phyloP scores from a whole-genome alignment of 2,113 vertebrate species.

The Himantopus leucocephalus region DNA sequence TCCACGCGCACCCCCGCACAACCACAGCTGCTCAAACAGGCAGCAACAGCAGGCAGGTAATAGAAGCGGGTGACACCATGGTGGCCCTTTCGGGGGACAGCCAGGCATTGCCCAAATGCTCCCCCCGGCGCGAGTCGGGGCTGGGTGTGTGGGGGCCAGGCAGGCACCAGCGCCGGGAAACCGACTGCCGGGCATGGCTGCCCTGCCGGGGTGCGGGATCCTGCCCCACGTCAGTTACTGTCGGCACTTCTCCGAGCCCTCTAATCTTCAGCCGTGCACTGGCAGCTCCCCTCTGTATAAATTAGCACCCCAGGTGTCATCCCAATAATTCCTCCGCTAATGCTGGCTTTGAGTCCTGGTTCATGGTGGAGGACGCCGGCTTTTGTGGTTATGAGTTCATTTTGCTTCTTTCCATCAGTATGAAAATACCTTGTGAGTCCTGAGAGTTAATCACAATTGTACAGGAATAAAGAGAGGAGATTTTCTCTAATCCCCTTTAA shows the following conservation, averaged over 20 bases:
- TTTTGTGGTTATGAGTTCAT: neutral
- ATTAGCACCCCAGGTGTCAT: neutral
- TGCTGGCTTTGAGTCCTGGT: neutral
- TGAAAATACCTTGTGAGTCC: neutral
- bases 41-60: neutral
- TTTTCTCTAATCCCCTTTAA: slow-evolving; percentile 51
- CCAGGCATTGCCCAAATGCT: too few relatives aligned
- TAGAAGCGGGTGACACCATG: rapidly evolving
- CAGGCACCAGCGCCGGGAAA: neutral
- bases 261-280: neutral
- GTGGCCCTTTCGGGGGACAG: neutral
- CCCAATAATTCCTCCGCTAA: neutral
- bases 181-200: neutral
- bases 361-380: rapidly evolving
- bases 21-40: neutral
- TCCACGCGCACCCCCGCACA: rapidly evolving
- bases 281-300: neutral
- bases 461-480: neutral
- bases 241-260: neutral
- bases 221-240: rapidly evolving
- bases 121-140: rapidly evolving
- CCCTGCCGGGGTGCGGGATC: neutral
- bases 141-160: rapidly evolving
- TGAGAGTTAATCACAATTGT: slow-evolving; percentile 4
- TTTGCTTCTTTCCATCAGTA: neutral